These are phyloP conservation scores for Gasterosteus nipponicus DNA, from an alignment of 2,113 vertebrate genomes.

Conservation along the genomic window DNA sequence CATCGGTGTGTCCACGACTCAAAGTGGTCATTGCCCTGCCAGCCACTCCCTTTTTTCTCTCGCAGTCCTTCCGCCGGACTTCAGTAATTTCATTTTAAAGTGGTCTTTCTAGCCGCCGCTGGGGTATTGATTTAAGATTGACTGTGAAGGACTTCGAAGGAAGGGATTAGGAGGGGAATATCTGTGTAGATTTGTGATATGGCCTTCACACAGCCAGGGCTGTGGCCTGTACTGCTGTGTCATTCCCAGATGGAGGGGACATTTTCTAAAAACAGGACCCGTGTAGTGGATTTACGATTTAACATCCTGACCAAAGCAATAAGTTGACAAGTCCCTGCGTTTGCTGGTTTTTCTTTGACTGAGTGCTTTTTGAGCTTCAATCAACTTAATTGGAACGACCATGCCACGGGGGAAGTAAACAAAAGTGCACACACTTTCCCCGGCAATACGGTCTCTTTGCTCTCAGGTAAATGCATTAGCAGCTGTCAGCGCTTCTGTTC, in stretches of 20 bases:
- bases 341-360: slow-evolving; percentile 5
- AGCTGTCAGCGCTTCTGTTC: slow-evolving; percentile 72
- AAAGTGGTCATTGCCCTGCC: slow-evolving; percentile 57
- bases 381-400: slow-evolving; percentile 28
- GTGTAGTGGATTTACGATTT: slow-evolving; percentile 16
- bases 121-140: slow-evolving; percentile 28
- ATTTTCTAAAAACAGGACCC: slow-evolving; percentile 44
- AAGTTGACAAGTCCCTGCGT: not conserved
- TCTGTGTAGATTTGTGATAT: slow-evolving; percentile 7
- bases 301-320: not conserved
- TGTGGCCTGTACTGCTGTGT: slow-evolving; percentile 50
- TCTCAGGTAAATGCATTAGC: slow-evolving; percentile 73
- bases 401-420: slow-evolving; percentile 28
- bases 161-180: slow-evolving; percentile 7
- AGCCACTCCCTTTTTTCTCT: slow-evolving; percentile 75
- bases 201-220: not conserved
- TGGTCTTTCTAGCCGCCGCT: slow-evolving; percentile 18
- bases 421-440: slow-evolving; percentile 14
- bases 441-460: slow-evolving; percentile 31
- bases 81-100: slow-evolving; percentile 30
- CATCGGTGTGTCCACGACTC: slow-evolving; percentile 45
- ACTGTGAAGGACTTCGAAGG: slow-evolving; percentile 18
- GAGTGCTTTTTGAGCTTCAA: slow-evolving; percentile 41
- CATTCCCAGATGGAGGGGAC: slow-evolving; percentile 18
- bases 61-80: slow-evolving; percentile 35